Base-by-base conservation (phyloP, 2,888 invertebrate species). In the Ophraella communa region DNA sequence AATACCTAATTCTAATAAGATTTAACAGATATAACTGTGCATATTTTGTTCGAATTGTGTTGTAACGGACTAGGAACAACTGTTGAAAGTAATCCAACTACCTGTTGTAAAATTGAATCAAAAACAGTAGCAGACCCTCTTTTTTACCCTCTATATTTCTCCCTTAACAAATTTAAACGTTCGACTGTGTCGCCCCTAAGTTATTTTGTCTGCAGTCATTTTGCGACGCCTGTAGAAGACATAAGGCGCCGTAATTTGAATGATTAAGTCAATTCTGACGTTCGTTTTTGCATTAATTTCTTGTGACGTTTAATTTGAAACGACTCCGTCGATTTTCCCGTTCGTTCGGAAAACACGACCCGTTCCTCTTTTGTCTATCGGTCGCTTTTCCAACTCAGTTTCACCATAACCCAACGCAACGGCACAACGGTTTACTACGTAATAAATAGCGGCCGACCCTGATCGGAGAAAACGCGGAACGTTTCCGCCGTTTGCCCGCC, bases 391-490 rank as follows among this genome's bases (percentile, higher is more conserved):
- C 24, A 24, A 23, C 21, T 23, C 49, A 23, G 49, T 27, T 23
- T 51, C 27, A 24, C 17, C 27, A 8, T 27, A 24, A 24, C 17
- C 27, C 27, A 24, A 14, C 27, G 3, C 49, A 24, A 24, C 17
- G 45, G 10, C 49, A 27, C 24, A 17, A 14, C 27, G 11, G 20
- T 39, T 7, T 39, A 39, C 39, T 39, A 35, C n/a, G n/a, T n/a
- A n/a, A n/a, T n/a, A n/a, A n/a, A 10, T 21, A 30, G 45, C 4
- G 55, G 45, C 4, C 45, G 45, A 56, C 30, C 30, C 45, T 45
- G 56, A 56, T 45, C 45, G 45, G 7, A 27, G 56, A 44, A 21
- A 56, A 56, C 56, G 56, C 56, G 56, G 56, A 56, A 56, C 44
- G 39, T 56, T 56, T 45, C 14, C 30, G 45, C 21, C 53, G 33